Conservation (phyloP, 2,797 vertebrate genomes). For the Spea hammondii region DNA sequence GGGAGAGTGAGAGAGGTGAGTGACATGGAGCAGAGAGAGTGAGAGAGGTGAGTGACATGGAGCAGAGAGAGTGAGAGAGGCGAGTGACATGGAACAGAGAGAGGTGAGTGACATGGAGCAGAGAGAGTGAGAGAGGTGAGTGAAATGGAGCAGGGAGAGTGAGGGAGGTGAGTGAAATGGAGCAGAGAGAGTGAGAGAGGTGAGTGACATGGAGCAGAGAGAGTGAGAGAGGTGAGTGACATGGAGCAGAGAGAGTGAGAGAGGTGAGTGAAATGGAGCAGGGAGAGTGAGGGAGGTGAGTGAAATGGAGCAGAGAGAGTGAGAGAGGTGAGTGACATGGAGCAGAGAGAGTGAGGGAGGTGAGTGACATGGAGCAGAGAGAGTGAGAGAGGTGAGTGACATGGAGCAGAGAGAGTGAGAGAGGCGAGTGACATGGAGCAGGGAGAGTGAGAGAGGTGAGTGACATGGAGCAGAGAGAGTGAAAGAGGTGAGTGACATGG, state of each 20-base stretch:
- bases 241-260: too few species aligned
- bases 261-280: conserved; percentile 59
- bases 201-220: neutral
- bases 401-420: neutral
- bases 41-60: neutral
- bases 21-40: neutral
- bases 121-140: neutral
- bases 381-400: too few species aligned
- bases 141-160: neutral
- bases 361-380: neutral
- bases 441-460: neutral
- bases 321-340: neutral
- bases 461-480: neutral
- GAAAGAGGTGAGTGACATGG: too few species aligned
- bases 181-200: neutral
- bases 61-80: neutral
- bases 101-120: too few species aligned
- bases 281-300: neutral
- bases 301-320: neutral
- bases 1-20: neutral
- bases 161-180: neutral
- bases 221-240: neutral
- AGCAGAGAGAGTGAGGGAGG: neutral
- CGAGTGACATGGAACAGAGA: neutral
- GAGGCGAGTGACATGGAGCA: neutral